These are phyloP conservation scores for Psittacula cyanocephala DNA, from an alignment of 2,113 vertebrate genomes.

Conservation along the genomic window DNA sequence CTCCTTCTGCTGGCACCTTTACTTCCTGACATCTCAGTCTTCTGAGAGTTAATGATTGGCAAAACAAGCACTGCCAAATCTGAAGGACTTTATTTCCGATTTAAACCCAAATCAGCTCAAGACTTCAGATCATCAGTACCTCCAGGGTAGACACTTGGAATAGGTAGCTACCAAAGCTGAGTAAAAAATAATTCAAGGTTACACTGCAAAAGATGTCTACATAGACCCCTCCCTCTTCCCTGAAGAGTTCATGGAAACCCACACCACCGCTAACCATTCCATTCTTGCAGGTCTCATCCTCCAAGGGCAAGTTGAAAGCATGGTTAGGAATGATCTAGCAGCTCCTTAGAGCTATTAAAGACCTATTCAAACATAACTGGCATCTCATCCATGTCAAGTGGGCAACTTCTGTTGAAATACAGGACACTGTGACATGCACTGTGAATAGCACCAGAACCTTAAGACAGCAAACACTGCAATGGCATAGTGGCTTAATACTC, in stretches of 20 bases:
- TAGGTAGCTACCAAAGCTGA: background rate
- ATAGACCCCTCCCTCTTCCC: background rate
- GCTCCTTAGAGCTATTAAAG: background rate
- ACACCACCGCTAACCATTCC: background rate
- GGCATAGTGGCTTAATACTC: slow-evolving; percentile 60
- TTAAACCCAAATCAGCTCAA: background rate
- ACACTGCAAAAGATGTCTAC: background rate
- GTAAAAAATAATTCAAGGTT: background rate
- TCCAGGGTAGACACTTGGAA: background rate
- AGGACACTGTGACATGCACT: background rate
- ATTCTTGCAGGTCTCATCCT: background rate
- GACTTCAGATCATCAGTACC: background rate
- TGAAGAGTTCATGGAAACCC: background rate
- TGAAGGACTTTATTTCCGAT: background rate
- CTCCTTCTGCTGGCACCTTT: background rate
- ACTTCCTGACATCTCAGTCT: background rate
- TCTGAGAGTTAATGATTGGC: background rate
- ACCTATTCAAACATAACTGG: background rate
- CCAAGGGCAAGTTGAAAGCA: background rate
- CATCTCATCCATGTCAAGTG: background rate
- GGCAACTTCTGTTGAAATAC: background rate
- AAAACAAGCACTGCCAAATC: background rate
- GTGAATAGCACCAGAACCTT: background rate
- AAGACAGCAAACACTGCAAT: background rate
- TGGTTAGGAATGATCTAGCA: background rate